Evolutionary conservation across 64 coral and sea anemone genomes (phyloP).

Genomic region (Montipora sp.): DNA sequence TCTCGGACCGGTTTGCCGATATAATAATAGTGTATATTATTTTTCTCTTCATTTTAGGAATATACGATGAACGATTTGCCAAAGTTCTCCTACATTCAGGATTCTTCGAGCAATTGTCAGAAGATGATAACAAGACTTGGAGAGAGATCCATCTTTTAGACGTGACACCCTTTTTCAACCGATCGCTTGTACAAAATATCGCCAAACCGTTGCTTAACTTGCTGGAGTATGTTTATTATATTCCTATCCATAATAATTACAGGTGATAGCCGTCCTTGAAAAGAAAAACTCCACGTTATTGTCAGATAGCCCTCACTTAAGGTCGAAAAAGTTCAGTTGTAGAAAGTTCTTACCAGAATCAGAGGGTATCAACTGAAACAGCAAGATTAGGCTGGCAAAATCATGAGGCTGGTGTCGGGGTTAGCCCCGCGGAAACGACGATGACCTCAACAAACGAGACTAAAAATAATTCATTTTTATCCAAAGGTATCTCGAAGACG

Average conservation of each 20-base stretch:
- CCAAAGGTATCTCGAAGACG: slow-evolving; percentile 48
- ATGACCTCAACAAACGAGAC: neutral
- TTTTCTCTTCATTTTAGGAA: neutral
- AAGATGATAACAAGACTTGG: slow-evolving; percentile 51
- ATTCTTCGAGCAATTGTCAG: slow-evolving; percentile 11
- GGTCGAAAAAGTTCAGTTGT: no score
- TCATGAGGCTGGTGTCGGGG: no score
- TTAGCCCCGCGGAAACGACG: no score
- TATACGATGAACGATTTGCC: slow-evolving; percentile 17
- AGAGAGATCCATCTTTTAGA: neutral
- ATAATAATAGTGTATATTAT: no score
- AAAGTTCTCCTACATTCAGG: neutral
- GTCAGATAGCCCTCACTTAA: no score
- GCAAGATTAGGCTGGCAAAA: no score
- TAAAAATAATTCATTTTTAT: neutral
- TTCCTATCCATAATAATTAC: no score
- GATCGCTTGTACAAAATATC: slow-evolving; percentile 56
- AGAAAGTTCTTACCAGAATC: no score
- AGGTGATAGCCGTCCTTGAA: no score
- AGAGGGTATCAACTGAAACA: no score
- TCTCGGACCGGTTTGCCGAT: no score
- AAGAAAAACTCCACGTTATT: no score
- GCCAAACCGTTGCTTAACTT: slow-evolving; percentile 46
- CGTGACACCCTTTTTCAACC: slow-evolving; percentile 40
- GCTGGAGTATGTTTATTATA: slow-evolving; percentile 53